Conservation (phyloP, 1,140 invertebrate genomes). For the Caenorhabditis remanei region DNA sequence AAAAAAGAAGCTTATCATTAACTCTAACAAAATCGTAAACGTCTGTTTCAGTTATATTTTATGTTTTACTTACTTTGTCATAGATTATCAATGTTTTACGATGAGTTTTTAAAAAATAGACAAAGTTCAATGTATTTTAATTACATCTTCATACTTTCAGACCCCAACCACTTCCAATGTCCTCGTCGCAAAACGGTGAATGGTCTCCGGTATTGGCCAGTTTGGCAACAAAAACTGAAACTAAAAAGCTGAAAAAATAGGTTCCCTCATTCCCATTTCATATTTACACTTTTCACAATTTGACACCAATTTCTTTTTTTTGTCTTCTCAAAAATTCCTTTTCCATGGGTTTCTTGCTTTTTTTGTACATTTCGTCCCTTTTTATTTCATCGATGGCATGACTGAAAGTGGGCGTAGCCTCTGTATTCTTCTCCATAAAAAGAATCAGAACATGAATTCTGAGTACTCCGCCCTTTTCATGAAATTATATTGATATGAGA, state of each 20-base stretch:
- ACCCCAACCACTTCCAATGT: not conserved
- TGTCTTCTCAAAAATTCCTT: not conserved
- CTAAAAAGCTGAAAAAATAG: slow-evolving; percentile 27
- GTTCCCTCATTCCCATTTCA: not conserved
- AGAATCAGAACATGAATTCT: too few species aligned
- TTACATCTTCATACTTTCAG: not conserved
- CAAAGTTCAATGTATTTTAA: too few species aligned
- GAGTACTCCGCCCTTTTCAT: too few species aligned
- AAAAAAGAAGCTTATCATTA: too few species aligned
- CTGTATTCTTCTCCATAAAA: too few species aligned
- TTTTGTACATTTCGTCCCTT: slow-evolving; percentile 32
- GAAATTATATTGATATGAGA: too few species aligned
- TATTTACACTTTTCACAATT: not conserved
- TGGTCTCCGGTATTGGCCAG: slow-evolving; percentile 23
- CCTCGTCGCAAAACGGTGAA: not conserved
- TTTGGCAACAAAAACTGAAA: slow-evolving; percentile 36
- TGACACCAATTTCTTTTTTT: not conserved
- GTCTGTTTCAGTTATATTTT: too few species aligned
- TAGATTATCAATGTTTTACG: too few species aligned
- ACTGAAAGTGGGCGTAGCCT: too few species aligned
- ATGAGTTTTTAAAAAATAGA: too few species aligned
- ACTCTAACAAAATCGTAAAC: too few species aligned
- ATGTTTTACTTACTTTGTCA: too few species aligned
- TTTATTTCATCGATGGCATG: not conserved
- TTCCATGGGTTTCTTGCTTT: not conserved